Evolutionary conservation across 2,888 invertebrate genomes (phyloP), one percentile per base, ranked within the genome.

Genomic region (Conistra vaccinii): DNA sequence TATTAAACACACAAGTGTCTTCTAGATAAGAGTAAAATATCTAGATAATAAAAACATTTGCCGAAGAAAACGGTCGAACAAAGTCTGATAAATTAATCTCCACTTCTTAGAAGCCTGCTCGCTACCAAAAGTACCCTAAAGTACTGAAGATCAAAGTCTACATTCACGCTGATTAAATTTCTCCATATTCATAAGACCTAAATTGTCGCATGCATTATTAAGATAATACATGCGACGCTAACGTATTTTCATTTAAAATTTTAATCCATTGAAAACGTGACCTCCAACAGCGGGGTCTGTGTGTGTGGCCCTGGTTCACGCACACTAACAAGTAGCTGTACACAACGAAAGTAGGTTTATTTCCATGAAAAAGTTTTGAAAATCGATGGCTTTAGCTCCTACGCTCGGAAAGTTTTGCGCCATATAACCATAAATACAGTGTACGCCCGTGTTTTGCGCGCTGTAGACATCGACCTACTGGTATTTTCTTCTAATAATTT

Each of bases 351-450:
- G 96, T 96, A 95, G 96, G 96, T 96, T 96, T 96, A 96, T 96
- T 96, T 96, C 96, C 96, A 96, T 96, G 96, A 96, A 96, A 96
- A 96, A 96, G 96, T 96, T 96, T 96, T 95, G 96, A 96, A 96
- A 96, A 96, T 96, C 96, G 96, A 96, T 96, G 96, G 96, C 95
- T 95, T 95, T 92, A 95, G 96, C 96, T 95, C 95, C 95, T 94
- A 95, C 95, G 95, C 95, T 94, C 92, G 91, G 91, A 95, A 96
- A 96, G 93, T 96, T 96, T 96, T 94, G 93, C 95, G 92, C 92
- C 96, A 94, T 95, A 96, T 94, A 96, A 92, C 96, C 95, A 96
- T 96, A 96, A 96, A 96, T 96, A 96, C 93, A 91, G 89, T 90
- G 87, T 88, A 89, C 90, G 89, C 91, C 91, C 92, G 94, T 95